A percentile compares a stretch with the other conserved stretches of the same genome.
Conservation (phyloP, 30 jellyfish, hydroid and myxozoan genomes). For the Pseudorhiza aurosa region DNA sequence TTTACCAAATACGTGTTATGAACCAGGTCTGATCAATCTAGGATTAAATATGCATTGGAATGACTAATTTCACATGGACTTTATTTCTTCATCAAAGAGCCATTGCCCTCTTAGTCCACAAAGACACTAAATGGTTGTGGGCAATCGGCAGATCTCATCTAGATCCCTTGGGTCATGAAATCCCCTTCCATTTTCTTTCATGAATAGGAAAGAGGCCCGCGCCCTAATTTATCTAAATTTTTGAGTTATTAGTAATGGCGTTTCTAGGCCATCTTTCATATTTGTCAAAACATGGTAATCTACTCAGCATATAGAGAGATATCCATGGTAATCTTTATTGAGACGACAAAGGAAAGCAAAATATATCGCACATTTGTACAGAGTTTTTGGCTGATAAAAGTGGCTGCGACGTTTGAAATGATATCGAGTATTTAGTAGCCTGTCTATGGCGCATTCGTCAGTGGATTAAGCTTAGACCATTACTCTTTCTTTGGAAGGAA, state of each 20-base stretch:
- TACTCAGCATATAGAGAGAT: not conserved
- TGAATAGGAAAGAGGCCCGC: not conserved
- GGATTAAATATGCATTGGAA: not conserved
- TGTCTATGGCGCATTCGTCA: not conserved
- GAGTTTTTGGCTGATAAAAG: not conserved
- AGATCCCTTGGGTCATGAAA: not conserved
- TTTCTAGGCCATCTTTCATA: not conserved
- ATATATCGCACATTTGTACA: not conserved
- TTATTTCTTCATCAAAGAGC: not conserved
- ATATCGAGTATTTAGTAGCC: not conserved
- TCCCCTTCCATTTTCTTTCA: not conserved
- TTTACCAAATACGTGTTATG: not conserved
- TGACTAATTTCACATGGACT: not conserved
- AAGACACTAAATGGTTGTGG: constrained; percentile 6
- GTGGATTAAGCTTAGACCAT: not conserved
- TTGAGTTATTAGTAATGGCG: not conserved
- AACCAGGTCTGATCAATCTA: constrained; percentile 1
- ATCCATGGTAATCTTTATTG: not conserved
- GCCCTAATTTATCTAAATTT: constrained; percentile 1
- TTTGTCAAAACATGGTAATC: constrained; percentile 10
- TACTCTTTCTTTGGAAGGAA: not conserved
- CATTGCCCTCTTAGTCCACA: not conserved
- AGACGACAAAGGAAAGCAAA: not conserved
- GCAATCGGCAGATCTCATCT: constrained; percentile 4
- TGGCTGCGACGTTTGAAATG: not conserved